Evolutionary conservation across 2,888 invertebrate species (phyloP).

Genomic region (Andrena minutula): DNA sequence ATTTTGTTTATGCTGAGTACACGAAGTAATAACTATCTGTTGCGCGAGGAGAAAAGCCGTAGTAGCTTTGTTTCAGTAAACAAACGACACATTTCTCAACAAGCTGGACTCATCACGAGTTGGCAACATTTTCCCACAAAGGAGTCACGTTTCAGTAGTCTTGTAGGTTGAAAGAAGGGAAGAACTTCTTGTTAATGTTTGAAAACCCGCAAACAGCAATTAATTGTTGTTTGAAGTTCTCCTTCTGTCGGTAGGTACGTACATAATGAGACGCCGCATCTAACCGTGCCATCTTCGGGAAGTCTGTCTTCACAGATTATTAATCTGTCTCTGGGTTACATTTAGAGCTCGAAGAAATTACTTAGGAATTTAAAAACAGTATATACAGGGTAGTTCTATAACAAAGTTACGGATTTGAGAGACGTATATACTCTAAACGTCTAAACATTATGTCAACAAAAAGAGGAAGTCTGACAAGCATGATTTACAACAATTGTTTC

Average conservation of each 20-base stretch:
- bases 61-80: not conserved
- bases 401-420: too few species aligned
- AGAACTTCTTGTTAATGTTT: slow-evolving; percentile 6
- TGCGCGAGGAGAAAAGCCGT: too few species aligned
- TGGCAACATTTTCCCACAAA: not conserved
- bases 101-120: slow-evolving; percentile 15
- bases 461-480: too few species aligned
- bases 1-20: too few species aligned
- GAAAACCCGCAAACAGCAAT: not conserved
- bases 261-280: not conserved
- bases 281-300: not conserved
- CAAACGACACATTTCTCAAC: slow-evolving; percentile 8
- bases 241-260: too few species aligned
- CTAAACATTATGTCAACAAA: too few species aligned
- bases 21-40: too few species aligned
- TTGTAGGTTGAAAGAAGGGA: not conserved
- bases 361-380: not conserved
- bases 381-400: not conserved
- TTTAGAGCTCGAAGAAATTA: not conserved
- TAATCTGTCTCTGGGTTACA: not conserved
- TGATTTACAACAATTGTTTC: too few species aligned
- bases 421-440: too few species aligned
- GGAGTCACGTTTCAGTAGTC: not conserved
- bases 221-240: slow-evolving; percentile 13
- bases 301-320: not conserved